Percentiles rank a stretch among this genome's conserved stretches.
These are phyloP conservation scores for Zelleria hepariella DNA, from an alignment of 2,888 invertebrate species.

Conservation along the genomic window DNA sequence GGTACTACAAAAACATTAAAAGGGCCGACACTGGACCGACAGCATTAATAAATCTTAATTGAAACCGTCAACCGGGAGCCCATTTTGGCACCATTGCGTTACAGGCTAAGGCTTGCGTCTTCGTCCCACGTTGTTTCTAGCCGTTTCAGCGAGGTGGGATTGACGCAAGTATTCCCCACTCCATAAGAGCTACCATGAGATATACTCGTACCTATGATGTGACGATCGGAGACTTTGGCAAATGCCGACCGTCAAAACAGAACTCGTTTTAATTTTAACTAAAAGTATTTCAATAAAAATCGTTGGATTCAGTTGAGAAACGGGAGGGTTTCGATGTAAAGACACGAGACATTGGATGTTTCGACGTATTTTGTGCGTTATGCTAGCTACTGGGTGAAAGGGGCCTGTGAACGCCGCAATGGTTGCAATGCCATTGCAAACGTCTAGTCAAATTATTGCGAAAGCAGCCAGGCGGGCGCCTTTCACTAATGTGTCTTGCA, in stretches of 20 bases:
- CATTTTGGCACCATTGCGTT: too few relatives aligned
- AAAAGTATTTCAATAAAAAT: not conserved
- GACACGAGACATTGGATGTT: not conserved
- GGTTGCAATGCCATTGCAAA: slow-evolving; percentile 9
- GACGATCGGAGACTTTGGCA: too few relatives aligned
- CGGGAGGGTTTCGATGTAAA: not conserved
- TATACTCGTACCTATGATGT: too few relatives aligned
- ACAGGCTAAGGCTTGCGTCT: too few relatives aligned
- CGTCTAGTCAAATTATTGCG: slow-evolving; percentile 1
- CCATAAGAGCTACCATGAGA: too few relatives aligned
- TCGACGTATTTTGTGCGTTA: not conserved
- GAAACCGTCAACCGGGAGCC: too few relatives aligned
- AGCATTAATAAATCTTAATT: too few relatives aligned
- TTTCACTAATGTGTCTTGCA: not conserved
- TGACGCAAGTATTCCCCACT: too few relatives aligned
- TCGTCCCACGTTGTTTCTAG: too few relatives aligned
- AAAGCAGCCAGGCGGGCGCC: slow-evolving; percentile 18
- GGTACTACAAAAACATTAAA: too few relatives aligned
- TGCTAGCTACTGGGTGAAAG: not conserved
- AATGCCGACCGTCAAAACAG: not conserved
- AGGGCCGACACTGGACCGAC: too few relatives aligned
- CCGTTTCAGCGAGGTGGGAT: too few relatives aligned
- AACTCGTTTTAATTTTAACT: not conserved
- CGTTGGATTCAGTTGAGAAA: not conserved
- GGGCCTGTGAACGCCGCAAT: slow-evolving; percentile 5